Conservation (phyloP, 2,113 vertebrate species). For the Xyrauchen texanus region DNA sequence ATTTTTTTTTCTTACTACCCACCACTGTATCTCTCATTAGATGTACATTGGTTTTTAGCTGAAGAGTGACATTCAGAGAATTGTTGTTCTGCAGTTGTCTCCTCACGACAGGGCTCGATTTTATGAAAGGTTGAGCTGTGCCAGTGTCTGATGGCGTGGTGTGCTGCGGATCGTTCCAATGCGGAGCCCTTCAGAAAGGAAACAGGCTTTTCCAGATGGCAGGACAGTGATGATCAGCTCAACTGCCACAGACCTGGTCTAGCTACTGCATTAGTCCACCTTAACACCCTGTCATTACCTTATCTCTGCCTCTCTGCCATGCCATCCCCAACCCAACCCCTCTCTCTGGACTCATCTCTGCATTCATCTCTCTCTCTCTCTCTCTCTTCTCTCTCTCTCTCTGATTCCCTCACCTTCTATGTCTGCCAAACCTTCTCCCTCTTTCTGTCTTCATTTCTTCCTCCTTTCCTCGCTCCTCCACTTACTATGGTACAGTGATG, state of each 20-base stretch:
- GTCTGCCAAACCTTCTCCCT: too few relatives aligned
- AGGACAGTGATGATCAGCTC: conserved; percentile 50
- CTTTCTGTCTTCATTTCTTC: too few relatives aligned
- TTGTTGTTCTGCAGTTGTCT: conserved; percentile 31
- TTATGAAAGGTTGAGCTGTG: conserved; percentile 17
- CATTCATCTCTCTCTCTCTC: conserved; percentile 12
- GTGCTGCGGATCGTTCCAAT: neutral
- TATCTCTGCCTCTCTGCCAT: conserved; percentile 13
- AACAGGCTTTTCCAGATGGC: conserved; percentile 48
- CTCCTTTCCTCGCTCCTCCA: too few relatives aligned
- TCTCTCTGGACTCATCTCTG: neutral
- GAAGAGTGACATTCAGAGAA: too few relatives aligned
- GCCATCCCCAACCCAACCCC: neutral
- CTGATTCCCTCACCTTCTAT: neutral
- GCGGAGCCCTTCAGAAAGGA: conserved; percentile 33
- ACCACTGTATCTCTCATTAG: neutral
- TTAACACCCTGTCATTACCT: conserved; percentile 42
- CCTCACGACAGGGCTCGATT: conserved; percentile 34
- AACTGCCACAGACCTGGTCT: conserved; percentile 42
- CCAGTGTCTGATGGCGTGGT: conserved; percentile 17
- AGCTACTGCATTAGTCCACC: conserved; percentile 24
- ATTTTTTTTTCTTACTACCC: neutral
- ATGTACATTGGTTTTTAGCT: conserved; percentile 28
- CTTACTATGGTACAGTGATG: too few relatives aligned
- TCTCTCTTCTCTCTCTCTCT: neutral